These are phyloP conservation scores for Drosophila siamana DNA, from an alignment of 2,888 invertebrate genomes.

Conservation along the genomic window DNA sequence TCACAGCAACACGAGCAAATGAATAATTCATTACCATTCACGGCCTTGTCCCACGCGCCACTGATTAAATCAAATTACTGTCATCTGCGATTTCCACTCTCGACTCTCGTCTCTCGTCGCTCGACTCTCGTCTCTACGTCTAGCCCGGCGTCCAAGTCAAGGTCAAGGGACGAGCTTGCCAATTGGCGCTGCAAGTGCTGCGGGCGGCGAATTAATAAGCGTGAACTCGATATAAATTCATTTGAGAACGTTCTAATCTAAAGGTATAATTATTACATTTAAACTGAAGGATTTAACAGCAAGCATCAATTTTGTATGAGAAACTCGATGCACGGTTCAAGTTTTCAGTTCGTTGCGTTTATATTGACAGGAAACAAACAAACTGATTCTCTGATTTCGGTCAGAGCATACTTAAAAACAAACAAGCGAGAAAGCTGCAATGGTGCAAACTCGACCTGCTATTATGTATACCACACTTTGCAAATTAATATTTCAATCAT, in stretches of 20 bases:
- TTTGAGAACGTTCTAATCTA: constrained; percentile 4
- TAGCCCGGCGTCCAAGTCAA: constrained; percentile 25
- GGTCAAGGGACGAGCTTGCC: constrained; percentile 19
- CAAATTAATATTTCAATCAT: no score
- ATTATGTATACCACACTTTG: not conserved
- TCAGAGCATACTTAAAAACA: constrained; percentile 33
- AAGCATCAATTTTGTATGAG: constrained; percentile 5
- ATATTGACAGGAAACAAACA: constrained; percentile 65
- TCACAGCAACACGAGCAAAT: constrained; percentile 32
- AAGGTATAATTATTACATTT: constrained; percentile 8
- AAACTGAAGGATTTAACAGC: constrained; percentile 13
- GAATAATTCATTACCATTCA: constrained; percentile 67
- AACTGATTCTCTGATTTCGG: constrained; percentile 48
- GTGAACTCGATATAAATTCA: constrained; percentile 37
- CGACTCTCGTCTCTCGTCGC: no score
- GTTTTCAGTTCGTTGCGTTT: constrained; percentile 66
- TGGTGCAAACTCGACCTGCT: not conserved
- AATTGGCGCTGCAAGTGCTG: not conserved
- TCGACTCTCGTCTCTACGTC: no score
- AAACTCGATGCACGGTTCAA: constrained; percentile 49
- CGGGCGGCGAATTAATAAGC: constrained; percentile 31
- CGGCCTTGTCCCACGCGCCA: constrained; percentile 38
- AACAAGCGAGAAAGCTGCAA: constrained; percentile 13
- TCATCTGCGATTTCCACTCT: constrained; percentile 5
- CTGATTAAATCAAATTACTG: constrained; percentile 67